Conservation (phyloP, 2,888 invertebrate genomes). For the Seira musarum region DNA sequence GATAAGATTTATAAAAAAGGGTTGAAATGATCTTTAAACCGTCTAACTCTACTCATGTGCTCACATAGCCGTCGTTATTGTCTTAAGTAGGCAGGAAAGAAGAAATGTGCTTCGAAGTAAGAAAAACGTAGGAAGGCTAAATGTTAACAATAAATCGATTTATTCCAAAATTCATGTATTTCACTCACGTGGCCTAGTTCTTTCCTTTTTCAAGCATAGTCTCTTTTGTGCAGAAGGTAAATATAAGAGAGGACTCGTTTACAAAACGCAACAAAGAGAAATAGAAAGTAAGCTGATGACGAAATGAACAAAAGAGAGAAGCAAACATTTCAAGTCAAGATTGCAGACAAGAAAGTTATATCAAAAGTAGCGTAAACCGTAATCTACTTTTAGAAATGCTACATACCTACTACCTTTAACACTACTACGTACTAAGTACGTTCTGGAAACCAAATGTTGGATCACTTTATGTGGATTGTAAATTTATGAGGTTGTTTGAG, state of each 20-base stretch:
- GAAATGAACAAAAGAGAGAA: background rate
- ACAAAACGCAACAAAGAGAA: background rate
- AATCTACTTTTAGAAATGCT: too few species aligned
- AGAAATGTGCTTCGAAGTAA: background rate
- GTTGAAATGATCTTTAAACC: too few species aligned
- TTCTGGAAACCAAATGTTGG: too few species aligned
- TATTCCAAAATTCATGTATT: constrained; percentile 57
- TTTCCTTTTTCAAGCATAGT: background rate
- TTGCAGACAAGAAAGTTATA: too few species aligned
- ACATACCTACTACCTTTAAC: too few species aligned
- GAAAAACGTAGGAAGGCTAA: background rate
- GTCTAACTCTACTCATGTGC: too few species aligned
- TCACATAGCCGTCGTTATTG: too few species aligned
- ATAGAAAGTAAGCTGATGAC: background rate
- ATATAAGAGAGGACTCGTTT: constrained; percentile 16
- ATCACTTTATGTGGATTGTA: too few species aligned
- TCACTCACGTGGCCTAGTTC: constrained; percentile 51
- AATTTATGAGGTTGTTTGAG: too few species aligned
- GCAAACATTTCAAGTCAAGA: background rate
- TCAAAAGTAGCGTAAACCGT: too few species aligned
- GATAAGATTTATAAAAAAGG: too few species aligned
- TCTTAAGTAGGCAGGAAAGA: background rate
- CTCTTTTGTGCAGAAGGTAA: constrained; percentile 8
- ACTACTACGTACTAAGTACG: too few species aligned
- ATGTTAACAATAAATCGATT: constrained; percentile 37